A percentile compares a stretch with the other conserved stretches of the same genome.
phyloP scores from a whole-genome alignment of 1,140 invertebrate species.

The Drosophila ironensis region DNA sequence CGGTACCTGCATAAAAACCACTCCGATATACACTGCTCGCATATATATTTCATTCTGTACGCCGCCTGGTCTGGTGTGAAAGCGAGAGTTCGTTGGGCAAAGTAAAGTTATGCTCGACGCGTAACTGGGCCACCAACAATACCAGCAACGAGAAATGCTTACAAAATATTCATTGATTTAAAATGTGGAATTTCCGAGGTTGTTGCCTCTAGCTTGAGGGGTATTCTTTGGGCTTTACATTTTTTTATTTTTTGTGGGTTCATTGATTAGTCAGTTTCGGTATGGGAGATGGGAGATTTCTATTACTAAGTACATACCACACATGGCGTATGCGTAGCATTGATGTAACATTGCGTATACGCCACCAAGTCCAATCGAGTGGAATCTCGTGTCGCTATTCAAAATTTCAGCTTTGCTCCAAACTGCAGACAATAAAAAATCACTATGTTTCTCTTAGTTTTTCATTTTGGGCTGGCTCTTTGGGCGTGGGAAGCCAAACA shows the following conservation, averaged over 20 bases:
- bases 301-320: no score
- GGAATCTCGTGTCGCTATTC: constrained; percentile 35
- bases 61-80: constrained; percentile 61
- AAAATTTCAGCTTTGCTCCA: constrained; percentile 24
- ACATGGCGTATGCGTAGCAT: constrained; percentile 57
- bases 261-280: constrained; percentile 41
- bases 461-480: constrained; percentile 32
- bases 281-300: no score
- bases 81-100: constrained; percentile 62
- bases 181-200: constrained; percentile 42
- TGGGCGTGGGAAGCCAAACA: constrained; percentile 63
- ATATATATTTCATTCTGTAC: constrained; percentile 60
- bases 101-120: constrained; percentile 51
- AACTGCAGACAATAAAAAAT: constrained; percentile 50
- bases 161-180: constrained; percentile 73
- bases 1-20: no score
- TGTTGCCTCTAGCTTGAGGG: constrained; percentile 27
- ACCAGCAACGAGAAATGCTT: constrained; percentile 48
- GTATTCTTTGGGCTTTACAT: not conserved
- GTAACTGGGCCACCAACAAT: constrained; percentile 44
- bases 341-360: constrained; percentile 21
- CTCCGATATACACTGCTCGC: not conserved
- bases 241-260: constrained; percentile 26
- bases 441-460: constrained; percentile 11
- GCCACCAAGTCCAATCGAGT: constrained; percentile 30